A percentile compares a stretch with the other conserved stretches of the same genome.
phyloP scores from a whole-genome alignment of 2,888 invertebrate species.

The Plagiodera versicolora region DNA sequence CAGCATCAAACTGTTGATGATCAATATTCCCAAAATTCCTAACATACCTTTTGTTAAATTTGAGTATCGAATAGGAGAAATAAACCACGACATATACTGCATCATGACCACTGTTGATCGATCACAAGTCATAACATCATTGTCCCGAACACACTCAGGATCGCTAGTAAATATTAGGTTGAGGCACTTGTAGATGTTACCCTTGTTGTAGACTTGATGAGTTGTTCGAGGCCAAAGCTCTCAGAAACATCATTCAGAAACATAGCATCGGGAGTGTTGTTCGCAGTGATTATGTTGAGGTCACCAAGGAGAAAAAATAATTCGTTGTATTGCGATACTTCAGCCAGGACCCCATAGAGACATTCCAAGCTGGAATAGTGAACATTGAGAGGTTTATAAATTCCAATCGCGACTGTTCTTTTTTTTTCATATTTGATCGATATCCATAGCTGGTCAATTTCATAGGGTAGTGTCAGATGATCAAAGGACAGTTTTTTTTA shows the following conservation, averaged over 20 bases:
- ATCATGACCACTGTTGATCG: no score
- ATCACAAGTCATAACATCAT: no score
- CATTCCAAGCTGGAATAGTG: not conserved
- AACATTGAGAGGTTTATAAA: not conserved
- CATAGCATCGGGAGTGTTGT: not conserved
- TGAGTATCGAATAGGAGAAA: not conserved
- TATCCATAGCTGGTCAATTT: constrained; percentile 1
- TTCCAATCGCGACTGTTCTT: not conserved
- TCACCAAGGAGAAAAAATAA: not conserved
- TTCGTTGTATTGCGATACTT: not conserved
- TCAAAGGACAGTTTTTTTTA: no score
- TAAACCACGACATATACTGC: no score
- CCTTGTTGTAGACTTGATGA: not conserved
- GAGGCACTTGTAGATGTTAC: no score
- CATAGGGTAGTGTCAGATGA: no score
- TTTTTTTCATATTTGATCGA: not conserved
- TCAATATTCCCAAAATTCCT: constrained; percentile 1
- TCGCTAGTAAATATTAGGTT: no score
- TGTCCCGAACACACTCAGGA: no score
- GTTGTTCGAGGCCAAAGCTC: not conserved
- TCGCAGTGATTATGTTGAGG: not conserved
- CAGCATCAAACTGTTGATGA: constrained; percentile 1
- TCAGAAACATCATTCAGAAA: constrained; percentile 2
- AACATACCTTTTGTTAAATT: not conserved
- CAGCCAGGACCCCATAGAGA: not conserved